Conservation (phyloP, 2,797 vertebrate species). For the Crocodylus rhombifer region DNA sequence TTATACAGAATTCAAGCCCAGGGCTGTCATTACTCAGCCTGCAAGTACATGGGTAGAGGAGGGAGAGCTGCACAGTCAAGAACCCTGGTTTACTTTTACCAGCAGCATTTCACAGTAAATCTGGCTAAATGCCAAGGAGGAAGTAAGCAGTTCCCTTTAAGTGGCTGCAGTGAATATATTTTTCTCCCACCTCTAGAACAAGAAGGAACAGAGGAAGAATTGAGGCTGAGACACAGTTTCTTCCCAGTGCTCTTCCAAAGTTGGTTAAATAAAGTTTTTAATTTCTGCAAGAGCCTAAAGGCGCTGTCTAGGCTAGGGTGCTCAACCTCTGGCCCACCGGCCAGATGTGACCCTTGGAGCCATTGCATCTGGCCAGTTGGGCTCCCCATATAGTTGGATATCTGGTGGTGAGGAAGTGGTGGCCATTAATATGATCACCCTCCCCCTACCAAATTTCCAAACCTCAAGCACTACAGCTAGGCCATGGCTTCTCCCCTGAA, state of each 20-base stretch:
- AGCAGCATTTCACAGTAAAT: background rate
- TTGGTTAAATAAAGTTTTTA: too few relatives aligned
- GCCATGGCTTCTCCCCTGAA: too few relatives aligned
- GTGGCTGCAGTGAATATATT: background rate
- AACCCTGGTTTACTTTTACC: background rate
- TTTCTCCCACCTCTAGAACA: fast-evolving
- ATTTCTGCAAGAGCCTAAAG: background rate
- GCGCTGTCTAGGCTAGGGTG: background rate
- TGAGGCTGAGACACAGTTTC: background rate
- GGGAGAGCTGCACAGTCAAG: background rate
- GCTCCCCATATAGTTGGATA: too few relatives aligned
- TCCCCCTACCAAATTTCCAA: too few relatives aligned
- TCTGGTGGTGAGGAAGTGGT: too few relatives aligned
- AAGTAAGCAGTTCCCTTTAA: background rate
- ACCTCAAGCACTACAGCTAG: too few relatives aligned
- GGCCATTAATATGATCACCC: too few relatives aligned
- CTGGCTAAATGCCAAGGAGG: background rate
- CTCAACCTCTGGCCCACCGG: too few relatives aligned
- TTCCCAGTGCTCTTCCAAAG: background rate
- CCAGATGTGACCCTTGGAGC: too few relatives aligned
- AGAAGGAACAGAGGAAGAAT: background rate
- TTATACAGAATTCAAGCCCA: background rate
- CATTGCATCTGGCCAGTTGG: too few relatives aligned
- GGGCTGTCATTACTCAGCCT: background rate
- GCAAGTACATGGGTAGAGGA: fast-evolving